A percentile compares a stretch with the other conserved stretches of the same genome.
These are phyloP conservation scores for Ganaspis brasiliensis DNA, from an alignment of 2,888 invertebrate genomes.

Conservation along the genomic window DNA sequence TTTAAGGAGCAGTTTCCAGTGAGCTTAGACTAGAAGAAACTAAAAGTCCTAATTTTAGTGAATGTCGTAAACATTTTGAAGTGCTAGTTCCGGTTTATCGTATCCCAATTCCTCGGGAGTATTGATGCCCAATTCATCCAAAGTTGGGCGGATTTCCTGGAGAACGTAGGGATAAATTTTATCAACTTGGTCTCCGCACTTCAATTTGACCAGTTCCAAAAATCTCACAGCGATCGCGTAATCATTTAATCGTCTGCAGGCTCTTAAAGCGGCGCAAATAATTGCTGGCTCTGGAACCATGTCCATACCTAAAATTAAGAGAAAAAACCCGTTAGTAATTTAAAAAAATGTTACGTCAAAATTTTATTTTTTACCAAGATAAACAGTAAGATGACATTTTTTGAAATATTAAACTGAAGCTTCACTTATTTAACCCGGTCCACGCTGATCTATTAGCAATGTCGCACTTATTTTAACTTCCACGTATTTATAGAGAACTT, in stretches of 20 bases:
- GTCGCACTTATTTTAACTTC: too few relatives aligned
- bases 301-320: conserved; percentile 88
- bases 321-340: neutral
- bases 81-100: conserved; percentile 97
- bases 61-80: conserved; percentile 88
- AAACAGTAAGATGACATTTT: too few relatives aligned
- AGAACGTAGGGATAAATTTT: conserved; percentile 94
- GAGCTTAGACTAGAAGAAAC: conserved; percentile 56
- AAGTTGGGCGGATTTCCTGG: conserved; percentile 94
- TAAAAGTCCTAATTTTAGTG: conserved; percentile 74
- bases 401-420: too few relatives aligned
- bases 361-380: neutral
- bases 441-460: too few relatives aligned
- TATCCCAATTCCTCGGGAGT: conserved; percentile 98
- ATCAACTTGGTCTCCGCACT: conserved; percentile 88
- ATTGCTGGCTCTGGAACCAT: conserved; percentile 95
- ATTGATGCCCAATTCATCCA: conserved; percentile 95
- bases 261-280: conserved; percentile 91
- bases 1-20: conserved; percentile 6
- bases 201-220: conserved; percentile 94
- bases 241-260: conserved; percentile 97
- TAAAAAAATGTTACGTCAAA: conserved; percentile 10
- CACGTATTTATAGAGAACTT: too few relatives aligned
- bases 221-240: conserved; percentile 95
- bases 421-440: too few relatives aligned